These are phyloP conservation scores for Felis chaus DNA, from an alignment of 2,113 vertebrate genomes.

Conservation along the genomic window DNA sequence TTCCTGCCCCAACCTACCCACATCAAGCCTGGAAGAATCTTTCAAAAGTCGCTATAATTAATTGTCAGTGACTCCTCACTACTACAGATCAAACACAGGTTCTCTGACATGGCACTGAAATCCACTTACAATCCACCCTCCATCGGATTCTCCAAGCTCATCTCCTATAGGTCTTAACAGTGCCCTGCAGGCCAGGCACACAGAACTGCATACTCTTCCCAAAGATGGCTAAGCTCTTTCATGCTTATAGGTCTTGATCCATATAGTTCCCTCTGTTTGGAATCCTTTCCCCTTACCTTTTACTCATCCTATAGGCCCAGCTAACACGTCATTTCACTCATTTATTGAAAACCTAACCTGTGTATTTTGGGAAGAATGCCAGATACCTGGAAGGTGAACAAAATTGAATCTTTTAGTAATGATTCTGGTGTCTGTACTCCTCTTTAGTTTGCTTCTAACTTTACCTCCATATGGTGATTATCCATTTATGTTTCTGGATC, in stretches of 20 bases:
- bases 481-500: background rate
- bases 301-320: background rate
- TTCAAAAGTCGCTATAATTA: background rate
- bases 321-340: background rate
- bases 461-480: background rate
- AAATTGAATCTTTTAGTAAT: background rate
- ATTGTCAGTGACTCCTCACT: background rate
- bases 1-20: background rate
- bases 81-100: background rate
- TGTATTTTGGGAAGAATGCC: background rate
- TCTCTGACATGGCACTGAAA: background rate
- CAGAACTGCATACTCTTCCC: background rate
- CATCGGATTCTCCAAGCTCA: background rate
- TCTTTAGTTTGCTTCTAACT: background rate
- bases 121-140: background rate
- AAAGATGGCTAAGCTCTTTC: background rate
- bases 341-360: background rate
- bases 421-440: background rate
- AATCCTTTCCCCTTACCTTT: background rate
- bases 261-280: background rate
- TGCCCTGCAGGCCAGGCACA: accelerated
- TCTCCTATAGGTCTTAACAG: background rate
- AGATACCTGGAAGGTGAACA: background rate
- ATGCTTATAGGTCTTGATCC: background rate
- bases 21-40: background rate